Evolutionary conservation across 2,888 invertebrate species (phyloP).

Genomic region (Synanthedon andrenaeformis): DNA sequence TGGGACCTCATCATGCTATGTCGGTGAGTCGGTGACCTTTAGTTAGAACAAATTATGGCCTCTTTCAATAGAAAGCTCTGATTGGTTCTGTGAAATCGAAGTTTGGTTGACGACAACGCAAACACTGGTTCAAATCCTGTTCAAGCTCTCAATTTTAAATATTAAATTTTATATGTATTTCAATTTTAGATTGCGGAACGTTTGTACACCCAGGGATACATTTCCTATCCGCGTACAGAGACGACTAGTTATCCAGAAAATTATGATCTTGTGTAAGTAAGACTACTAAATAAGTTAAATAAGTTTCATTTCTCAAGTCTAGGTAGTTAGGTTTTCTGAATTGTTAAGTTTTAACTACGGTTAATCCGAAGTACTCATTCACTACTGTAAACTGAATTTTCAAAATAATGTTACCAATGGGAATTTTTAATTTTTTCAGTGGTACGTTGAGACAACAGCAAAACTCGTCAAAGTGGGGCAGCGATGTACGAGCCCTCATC

Average conservation of each 20-base stretch:
- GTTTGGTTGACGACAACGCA: too few species aligned
- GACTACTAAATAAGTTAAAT: background rate
- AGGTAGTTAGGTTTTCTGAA: too few species aligned
- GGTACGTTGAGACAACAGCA: conserved; percentile 78
- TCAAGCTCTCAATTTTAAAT: too few species aligned
- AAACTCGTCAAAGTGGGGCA: conserved; percentile 81
- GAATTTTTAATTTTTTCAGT: conserved; percentile 38
- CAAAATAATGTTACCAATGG: too few species aligned
- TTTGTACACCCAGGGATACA: conserved; percentile 96
- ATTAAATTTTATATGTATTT: background rate
- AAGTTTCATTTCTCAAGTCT: too few species aligned
- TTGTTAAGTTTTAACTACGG: too few species aligned
- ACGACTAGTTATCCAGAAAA: conserved; percentile 96
- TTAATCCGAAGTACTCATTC: too few species aligned
- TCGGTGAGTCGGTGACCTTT: conserved; percentile 38
- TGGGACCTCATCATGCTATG: conserved; percentile 95
- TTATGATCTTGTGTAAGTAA: conserved; percentile 86
- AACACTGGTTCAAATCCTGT: too few species aligned
- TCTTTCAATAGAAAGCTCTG: background rate
- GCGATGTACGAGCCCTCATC: conserved; percentile 78
- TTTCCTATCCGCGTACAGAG: conserved; percentile 98
- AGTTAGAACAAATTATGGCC: conserved; percentile 16
- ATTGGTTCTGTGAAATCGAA: too few species aligned
- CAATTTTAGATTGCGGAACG: conserved; percentile 71
- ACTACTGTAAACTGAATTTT: too few species aligned